Evolutionary conservation across 53 echinoderm and acorn worm genomes (phyloP), one percentile per base, ranked within the genome.

Genomic region (Arbacia lixula): DNA sequence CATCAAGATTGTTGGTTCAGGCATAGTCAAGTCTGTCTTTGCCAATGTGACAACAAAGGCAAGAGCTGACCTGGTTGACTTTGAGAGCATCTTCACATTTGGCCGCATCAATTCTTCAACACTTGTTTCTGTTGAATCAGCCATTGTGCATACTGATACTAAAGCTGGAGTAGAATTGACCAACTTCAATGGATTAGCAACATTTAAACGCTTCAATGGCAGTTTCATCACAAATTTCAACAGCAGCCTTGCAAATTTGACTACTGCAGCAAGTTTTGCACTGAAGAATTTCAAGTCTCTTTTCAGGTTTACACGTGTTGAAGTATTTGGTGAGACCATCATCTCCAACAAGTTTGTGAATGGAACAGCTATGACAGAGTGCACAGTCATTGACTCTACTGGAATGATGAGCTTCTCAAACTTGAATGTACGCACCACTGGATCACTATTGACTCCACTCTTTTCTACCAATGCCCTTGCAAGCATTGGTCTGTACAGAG

Each of bases 21-120:
- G 76, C 16, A 68, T 68, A 60, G 83, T 92, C 75, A 92, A 90
- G 63, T 51, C 85, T 36, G 77, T 85, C 32, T 49, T 90, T 29
- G 84, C 81, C 21, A 86, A 85, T 9, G 29, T 84, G n/a, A 84
- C 87, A 22, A 35, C 77, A 17, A 79, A 84, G 24, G 71, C 83
- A 53, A 72, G 42, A 50, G 28, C 91, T 26, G 89, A 78, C 21
- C 31, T 91, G 9, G 55, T 19, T 38, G 84, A 91, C 77, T 75
- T 88, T 65, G 69, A 65, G 1, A 62, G 72, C 14, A 43, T 85
- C 36, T 55, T 71, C 53, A 61, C 34, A 9, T 89, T 41, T 73
- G 66, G 69, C 30, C 66, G 60, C 24, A 64, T 89, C 40, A 92
- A 89, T 21, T 63, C 80, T 37, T 69, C 89, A 43, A 73, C 63